Evolutionary conservation across 2,113 vertebrate species (phyloP).

Genomic region (Ibidorhyncha struthersii): DNA sequence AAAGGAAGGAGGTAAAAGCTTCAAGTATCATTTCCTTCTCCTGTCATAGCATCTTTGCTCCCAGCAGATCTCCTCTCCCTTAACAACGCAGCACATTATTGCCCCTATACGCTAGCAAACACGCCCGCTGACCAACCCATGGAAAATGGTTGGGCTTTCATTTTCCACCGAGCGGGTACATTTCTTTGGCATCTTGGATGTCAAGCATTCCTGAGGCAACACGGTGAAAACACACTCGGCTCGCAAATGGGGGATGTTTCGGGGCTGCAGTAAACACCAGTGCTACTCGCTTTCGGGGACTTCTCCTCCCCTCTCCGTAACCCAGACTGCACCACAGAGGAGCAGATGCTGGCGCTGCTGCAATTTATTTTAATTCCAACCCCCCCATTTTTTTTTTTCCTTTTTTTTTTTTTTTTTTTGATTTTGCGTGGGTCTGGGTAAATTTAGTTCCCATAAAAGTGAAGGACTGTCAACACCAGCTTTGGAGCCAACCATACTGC

Average conservation of each 20-base stretch:
- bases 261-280: slow-evolving; percentile 43
- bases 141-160: background rate
- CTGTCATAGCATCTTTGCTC: background rate
- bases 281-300: slow-evolving; percentile 1
- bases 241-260: background rate
- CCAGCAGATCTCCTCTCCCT: background rate
- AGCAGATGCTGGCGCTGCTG: slow-evolving; percentile 42
- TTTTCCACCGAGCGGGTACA: background rate
- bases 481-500: slow-evolving; percentile 66
- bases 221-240: background rate
- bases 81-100: background rate
- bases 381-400: background rate
- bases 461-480: slow-evolving; percentile 67
- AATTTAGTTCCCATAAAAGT: slow-evolving; percentile 76
- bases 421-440: slow-evolving; percentile 70
- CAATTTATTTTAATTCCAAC: slow-evolving; percentile 47
- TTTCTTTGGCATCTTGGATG: slow-evolving; percentile 16
- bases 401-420: background rate
- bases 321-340: slow-evolving; percentile 51
- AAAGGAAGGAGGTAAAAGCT: background rate
- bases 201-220: slow-evolving; percentile 16
- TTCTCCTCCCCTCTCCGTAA: slow-evolving; percentile 61
- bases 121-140: rapidly evolving
- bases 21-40: background rate
- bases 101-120: background rate